These are phyloP conservation scores for Pristionchus fissidentatus DNA, from an alignment of 2,888 invertebrate genomes.

Conservation along the genomic window DNA sequence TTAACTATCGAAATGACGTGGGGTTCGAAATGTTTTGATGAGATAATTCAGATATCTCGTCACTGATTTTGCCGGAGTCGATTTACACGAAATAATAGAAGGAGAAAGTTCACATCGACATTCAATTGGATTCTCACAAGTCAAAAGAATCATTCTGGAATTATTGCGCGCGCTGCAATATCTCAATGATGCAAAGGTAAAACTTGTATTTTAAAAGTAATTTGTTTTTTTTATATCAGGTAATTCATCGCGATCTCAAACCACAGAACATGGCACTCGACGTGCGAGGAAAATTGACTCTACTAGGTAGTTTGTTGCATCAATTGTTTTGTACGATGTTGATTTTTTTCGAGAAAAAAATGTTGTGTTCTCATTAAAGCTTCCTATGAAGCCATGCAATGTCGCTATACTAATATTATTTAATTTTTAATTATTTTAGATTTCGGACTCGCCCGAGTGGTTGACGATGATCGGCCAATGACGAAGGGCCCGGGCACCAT, in stretches of 20 bases:
- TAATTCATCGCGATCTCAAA: conserved; percentile 36
- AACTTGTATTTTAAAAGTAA: not conserved
- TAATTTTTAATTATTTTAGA: not conserved
- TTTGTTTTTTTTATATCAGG: not conserved
- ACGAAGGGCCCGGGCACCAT: not conserved
- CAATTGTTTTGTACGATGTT: too few relatives aligned
- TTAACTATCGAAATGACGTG: too few relatives aligned
- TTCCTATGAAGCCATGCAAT: too few relatives aligned
- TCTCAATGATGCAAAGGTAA: conserved; percentile 3
- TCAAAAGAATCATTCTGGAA: not conserved
- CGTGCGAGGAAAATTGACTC: not conserved
- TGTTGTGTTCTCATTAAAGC: too few relatives aligned
- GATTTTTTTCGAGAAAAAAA: too few relatives aligned
- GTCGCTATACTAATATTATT: not conserved
- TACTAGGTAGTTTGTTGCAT: too few relatives aligned
- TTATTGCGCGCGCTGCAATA: not conserved
- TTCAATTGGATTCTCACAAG: not conserved
- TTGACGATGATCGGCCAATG: not conserved
- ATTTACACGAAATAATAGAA: not conserved
- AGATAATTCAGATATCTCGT: not conserved
- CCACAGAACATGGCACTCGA: conserved; percentile 10
- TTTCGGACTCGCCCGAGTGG: conserved; percentile 14
- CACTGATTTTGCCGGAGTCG: not conserved
- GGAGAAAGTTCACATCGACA: not conserved
- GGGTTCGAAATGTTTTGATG: not conserved